Evolutionary conservation across 2,113 vertebrate species (phyloP).

Genomic region (Cololabis saira): DNA sequence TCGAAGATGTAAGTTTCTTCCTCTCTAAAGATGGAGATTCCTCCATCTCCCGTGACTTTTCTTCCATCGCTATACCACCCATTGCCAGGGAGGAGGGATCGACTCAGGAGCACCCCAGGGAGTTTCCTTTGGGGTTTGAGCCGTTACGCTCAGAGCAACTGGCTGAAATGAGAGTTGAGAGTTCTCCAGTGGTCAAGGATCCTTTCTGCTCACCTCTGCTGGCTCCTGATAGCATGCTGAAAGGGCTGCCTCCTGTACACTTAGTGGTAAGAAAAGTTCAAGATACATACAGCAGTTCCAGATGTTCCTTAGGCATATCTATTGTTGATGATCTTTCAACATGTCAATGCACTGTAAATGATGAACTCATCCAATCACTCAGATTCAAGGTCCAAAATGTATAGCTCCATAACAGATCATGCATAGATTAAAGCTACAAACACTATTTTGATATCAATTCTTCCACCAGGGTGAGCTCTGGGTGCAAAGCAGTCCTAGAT

Average conservation of each 20-base stretch:
- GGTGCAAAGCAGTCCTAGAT: too few relatives aligned
- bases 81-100: slow-evolving; percentile 43
- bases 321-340: too few relatives aligned
- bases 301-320: too few relatives aligned
- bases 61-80: slow-evolving; percentile 55
- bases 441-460: too few relatives aligned
- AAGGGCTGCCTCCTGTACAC: slow-evolving; percentile 80
- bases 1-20: slow-evolving; percentile 77
- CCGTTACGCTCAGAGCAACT: slow-evolving; percentile 83
- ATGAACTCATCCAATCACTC: too few relatives aligned
- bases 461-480: too few relatives aligned
- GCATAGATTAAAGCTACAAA: too few relatives aligned
- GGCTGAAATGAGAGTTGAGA: slow-evolving; percentile 78
- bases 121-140: slow-evolving; percentile 86
- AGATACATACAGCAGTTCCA: background rate
- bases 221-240: slow-evolving; percentile 83
- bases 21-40: slow-evolving; percentile 67
- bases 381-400: too few relatives aligned
- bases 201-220: slow-evolving; percentile 87
- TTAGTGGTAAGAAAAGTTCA: slow-evolving; percentile 78
- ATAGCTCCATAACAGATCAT: too few relatives aligned
- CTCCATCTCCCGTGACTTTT: slow-evolving; percentile 46
- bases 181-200: slow-evolving; percentile 84
- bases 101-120: slow-evolving; percentile 38
- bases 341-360: too few relatives aligned